These are phyloP conservation scores for Tinea semifulvella DNA, from an alignment of 2,888 invertebrate genomes.

Conservation along the genomic window DNA sequence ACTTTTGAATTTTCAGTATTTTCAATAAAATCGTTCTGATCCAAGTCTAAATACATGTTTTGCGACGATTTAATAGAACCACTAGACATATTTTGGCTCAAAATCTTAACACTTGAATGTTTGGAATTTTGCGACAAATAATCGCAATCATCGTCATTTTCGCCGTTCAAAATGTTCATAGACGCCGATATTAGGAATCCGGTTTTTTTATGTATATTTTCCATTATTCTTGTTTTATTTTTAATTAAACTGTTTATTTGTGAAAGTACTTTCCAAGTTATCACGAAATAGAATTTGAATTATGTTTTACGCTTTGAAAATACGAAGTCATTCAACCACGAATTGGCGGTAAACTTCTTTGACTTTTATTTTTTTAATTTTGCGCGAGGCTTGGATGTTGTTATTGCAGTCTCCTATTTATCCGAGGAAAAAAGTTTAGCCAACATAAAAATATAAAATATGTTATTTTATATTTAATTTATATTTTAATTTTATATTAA, in stretches of 20 bases:
- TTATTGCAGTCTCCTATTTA: neutral
- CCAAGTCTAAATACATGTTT: neutral
- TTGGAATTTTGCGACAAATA: neutral
- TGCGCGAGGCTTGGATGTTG: neutral
- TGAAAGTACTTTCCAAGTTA: no score
- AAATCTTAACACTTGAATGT: neutral
- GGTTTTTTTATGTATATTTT: neutral
- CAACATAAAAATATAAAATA: no score
- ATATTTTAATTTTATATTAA: no score
- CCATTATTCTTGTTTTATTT: no score
- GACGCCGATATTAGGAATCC: neutral
- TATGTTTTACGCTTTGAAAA: no score
- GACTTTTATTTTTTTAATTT: constrained; percentile 4
- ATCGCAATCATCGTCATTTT: neutral
- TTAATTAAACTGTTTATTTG: no score
- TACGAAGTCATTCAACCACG: neutral
- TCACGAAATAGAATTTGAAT: no score
- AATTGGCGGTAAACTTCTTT: neutral
- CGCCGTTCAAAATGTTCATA: neutral
- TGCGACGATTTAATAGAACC: neutral
- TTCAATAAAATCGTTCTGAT: neutral
- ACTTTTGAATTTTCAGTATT: constrained; percentile 7
- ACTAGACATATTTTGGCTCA: constrained; percentile 1
- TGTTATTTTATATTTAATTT: no score
- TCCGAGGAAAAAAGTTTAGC: no score